Evolutionary conservation across 2,113 vertebrate genomes (phyloP).

Genomic region (Callionymus lyra): DNA sequence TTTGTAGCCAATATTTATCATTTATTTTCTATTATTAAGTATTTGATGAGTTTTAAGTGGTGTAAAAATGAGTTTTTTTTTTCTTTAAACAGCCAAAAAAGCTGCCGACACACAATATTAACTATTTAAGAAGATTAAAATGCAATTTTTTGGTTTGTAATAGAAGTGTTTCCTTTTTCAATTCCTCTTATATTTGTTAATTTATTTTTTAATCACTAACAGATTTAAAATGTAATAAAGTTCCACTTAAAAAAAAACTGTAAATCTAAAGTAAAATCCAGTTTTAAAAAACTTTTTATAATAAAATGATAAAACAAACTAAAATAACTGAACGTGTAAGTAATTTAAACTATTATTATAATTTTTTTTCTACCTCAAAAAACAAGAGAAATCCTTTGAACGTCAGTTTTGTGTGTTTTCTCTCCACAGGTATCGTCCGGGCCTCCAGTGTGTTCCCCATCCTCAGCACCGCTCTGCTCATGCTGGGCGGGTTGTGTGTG

Average conservation of each 20-base stretch:
- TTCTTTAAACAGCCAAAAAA: too few relatives aligned
- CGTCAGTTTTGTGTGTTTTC: not conserved
- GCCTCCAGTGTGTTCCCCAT: constrained; percentile 97
- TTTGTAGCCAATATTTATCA: too few relatives aligned
- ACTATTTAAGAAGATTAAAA: too few relatives aligned
- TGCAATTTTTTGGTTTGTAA: too few relatives aligned
- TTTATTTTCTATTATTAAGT: too few relatives aligned
- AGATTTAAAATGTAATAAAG: not conserved
- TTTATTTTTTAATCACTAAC: not conserved
- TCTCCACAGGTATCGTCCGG: constrained; percentile 81
- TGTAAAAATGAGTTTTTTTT: too few relatives aligned
- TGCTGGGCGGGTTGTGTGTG: constrained; percentile 88
- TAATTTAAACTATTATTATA: not conserved
- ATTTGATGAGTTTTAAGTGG: too few relatives aligned
- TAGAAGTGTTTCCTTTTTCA: too few relatives aligned
- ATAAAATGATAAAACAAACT: not conserved
- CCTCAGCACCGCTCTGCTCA: constrained; percentile 83
- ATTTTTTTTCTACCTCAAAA: not conserved
- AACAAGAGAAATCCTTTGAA: not conserved
- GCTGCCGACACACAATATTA: too few relatives aligned
- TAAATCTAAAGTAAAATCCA: not conserved
- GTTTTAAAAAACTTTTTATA: not conserved
- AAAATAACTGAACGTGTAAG: not conserved
- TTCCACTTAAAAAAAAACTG: not conserved
- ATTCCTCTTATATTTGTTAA: too few relatives aligned